These are phyloP conservation scores for Chaetodon trifasciatus DNA, from an alignment of 2,797 vertebrate genomes.

Conservation along the genomic window DNA sequence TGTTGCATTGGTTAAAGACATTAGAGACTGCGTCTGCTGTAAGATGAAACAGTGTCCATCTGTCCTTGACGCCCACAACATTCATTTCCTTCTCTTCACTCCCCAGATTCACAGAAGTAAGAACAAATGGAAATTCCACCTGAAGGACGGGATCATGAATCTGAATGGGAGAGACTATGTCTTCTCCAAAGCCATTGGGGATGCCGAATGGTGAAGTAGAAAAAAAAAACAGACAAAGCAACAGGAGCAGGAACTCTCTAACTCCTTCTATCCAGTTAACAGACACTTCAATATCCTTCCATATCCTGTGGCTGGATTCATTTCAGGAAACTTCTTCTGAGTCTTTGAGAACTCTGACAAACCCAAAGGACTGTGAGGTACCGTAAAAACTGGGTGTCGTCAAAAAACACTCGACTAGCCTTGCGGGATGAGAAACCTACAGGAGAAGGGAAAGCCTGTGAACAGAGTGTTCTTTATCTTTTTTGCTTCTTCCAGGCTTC, in stretches of 20 bases:
- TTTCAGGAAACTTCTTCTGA: slow-evolving; percentile 75
- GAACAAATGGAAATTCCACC: slow-evolving; percentile 99
- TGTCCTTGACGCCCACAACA: slow-evolving; percentile 57
- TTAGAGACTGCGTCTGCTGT: slow-evolving; percentile 26
- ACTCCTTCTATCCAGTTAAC: slow-evolving; percentile 77
- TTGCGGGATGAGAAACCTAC: slow-evolving; percentile 61
- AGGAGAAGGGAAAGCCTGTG: slow-evolving; percentile 48
- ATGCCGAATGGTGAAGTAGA: slow-evolving; percentile 95
- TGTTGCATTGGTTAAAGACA: slow-evolving; percentile 31
- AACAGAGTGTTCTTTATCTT: slow-evolving; percentile 40
- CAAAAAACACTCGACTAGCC: slow-evolving; percentile 53
- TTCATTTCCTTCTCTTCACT: slow-evolving; percentile 52
- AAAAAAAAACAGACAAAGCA: slow-evolving; percentile 23
- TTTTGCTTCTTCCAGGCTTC: slow-evolving; percentile 54
- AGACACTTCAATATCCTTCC: slow-evolving; percentile 78
- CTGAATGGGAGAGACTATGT: slow-evolving; percentile 99
- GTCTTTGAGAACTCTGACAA: slow-evolving; percentile 72
- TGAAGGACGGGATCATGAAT: slow-evolving; percentile 99
- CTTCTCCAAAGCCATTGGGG: slow-evolving; percentile 99
- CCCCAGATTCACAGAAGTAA: slow-evolving; percentile 99
- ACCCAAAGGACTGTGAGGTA: slow-evolving; percentile 74
- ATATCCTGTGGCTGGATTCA: slow-evolving; percentile 78
- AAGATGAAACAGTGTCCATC: slow-evolving; percentile 52
- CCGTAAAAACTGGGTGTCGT: slow-evolving; percentile 57
- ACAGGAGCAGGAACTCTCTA: slow-evolving; percentile 66